Evolutionary conservation across 2,797 vertebrate genomes (phyloP).

Genomic region (Thaleichthys pacificus): DNA sequence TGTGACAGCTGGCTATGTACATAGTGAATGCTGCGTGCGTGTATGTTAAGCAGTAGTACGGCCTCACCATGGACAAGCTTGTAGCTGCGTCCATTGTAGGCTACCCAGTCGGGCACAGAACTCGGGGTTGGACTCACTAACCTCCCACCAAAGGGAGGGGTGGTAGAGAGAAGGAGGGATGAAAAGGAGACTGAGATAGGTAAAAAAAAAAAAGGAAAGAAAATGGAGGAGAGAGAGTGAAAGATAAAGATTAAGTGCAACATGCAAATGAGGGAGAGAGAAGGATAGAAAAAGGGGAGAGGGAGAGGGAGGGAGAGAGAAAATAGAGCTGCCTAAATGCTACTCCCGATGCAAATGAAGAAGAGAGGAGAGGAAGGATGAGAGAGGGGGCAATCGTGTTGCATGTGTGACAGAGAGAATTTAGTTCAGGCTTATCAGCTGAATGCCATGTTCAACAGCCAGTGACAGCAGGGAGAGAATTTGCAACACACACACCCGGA

Average conservation of each 20-base stretch:
- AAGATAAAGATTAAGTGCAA: background rate
- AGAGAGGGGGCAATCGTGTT: conserved; percentile 15
- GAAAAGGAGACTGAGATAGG: too few relatives aligned
- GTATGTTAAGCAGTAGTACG: background rate
- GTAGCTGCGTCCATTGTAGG: conserved; percentile 28
- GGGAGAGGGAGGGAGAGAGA: background rate
- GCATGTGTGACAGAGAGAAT: conserved; percentile 36
- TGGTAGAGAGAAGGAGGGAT: too few relatives aligned
- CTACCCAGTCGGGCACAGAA: conserved; percentile 29
- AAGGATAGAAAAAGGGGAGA: background rate
- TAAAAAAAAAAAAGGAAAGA: too few relatives aligned
- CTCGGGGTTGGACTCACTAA: too few relatives aligned
- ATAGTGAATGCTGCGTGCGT: background rate
- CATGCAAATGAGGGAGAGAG: background rate
- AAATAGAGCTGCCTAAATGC: background rate
- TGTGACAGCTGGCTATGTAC: too few relatives aligned
- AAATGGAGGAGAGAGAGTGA: too few relatives aligned
- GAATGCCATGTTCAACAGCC: conserved; percentile 14
- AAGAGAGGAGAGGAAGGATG: background rate
- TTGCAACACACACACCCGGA: background rate
- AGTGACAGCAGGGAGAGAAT: conserved; percentile 19
- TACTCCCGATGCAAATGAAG: background rate
- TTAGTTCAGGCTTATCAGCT: conserved; percentile 21
- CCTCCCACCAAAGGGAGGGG: too few relatives aligned
- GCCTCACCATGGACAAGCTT: conserved; percentile 3